Conservation (phyloP, 2,888 invertebrate genomes). For the Thera obeliscata region DNA sequence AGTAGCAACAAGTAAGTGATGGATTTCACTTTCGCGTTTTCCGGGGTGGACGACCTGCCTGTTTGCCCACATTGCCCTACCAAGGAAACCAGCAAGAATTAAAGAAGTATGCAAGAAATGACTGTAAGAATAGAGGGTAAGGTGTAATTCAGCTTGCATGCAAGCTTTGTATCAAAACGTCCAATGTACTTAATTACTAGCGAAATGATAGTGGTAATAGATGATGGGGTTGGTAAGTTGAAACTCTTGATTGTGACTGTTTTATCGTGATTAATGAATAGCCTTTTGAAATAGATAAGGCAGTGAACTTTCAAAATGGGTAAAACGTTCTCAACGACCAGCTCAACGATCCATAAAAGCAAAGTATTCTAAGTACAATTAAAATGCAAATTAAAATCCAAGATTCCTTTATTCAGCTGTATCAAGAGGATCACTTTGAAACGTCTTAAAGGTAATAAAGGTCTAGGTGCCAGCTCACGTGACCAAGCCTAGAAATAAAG, state of each 20-base stretch:
- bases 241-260: slow-evolving; percentile 1
- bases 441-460: too few species aligned
- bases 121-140: slow-evolving; percentile 38
- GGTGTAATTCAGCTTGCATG: slow-evolving; percentile 27
- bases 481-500: too few species aligned
- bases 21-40: slow-evolving; percentile 72
- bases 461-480: too few species aligned
- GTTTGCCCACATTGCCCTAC: slow-evolving; percentile 51
- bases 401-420: too few species aligned
- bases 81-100: slow-evolving; percentile 49
- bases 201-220: slow-evolving; percentile 48
- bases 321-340: too few species aligned
- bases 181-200: slow-evolving; percentile 51
- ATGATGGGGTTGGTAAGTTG: slow-evolving; percentile 33
- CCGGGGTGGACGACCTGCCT: slow-evolving; percentile 58
- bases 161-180: slow-evolving; percentile 32
- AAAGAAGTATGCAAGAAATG: slow-evolving; percentile 29
- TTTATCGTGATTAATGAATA: neutral
- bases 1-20: slow-evolving; percentile 71
- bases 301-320: neutral
- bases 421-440: too few species aligned
- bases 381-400: too few species aligned
- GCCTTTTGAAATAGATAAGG: neutral
- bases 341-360: too few species aligned
- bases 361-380: too few species aligned